Evolutionary conservation across 1,140 invertebrate genomes (phyloP).

Genomic region (Asobara japonica): DNA sequence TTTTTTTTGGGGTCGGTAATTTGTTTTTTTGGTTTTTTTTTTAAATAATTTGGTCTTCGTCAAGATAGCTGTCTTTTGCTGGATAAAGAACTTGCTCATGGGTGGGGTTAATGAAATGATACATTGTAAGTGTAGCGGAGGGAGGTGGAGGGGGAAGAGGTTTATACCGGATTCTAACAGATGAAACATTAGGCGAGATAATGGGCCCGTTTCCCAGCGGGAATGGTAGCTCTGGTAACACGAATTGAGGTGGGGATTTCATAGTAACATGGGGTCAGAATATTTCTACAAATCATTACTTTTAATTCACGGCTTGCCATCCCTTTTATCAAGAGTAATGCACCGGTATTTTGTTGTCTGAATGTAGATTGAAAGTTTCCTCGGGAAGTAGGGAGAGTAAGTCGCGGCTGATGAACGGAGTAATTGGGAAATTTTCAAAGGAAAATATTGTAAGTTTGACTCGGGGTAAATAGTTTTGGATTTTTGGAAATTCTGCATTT

Average conservation of each 20-base stretch:
- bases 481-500: too few species aligned
- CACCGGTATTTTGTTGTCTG: neutral
- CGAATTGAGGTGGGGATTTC: constrained; percentile 11
- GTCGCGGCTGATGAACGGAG: neutral
- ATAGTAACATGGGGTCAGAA: constrained; percentile 41
- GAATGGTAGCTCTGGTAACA: constrained; percentile 19
- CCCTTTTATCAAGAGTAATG: constrained; percentile 64
- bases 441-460: too few species aligned
- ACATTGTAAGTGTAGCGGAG: neutral
- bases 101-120: neutral
- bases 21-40: too few species aligned
- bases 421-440: too few species aligned
- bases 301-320: constrained; percentile 62
- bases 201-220: constrained; percentile 28
- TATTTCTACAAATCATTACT: constrained; percentile 69
- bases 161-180: constrained; percentile 22
- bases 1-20: too few species aligned
- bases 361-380: neutral
- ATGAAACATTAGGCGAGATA: constrained; percentile 34
- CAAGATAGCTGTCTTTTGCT: neutral
- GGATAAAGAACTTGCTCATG: neutral
- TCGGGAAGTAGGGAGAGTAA: neutral
- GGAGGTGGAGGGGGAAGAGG: neutral
- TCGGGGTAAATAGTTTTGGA: too few species aligned
- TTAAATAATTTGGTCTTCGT: too few species aligned